A percentile compares a stretch with the other conserved stretches of the same genome.
Conservation (phyloP, 2,888 invertebrate species). For the Nasonovia ribisnigri region DNA sequence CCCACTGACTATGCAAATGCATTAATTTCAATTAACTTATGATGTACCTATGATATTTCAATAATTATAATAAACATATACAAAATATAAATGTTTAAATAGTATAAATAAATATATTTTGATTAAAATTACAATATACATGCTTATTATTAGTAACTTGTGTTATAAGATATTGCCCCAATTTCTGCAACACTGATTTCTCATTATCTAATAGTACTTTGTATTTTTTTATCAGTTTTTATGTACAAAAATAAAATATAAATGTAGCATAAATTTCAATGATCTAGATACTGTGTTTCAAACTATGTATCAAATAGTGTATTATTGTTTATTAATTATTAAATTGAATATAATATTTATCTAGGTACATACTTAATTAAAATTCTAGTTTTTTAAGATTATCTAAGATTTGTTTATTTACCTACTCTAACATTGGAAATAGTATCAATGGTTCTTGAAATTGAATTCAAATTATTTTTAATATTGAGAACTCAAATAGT, state of each 20-base stretch:
- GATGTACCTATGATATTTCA: background rate
- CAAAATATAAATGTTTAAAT: background rate
- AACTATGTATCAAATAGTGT: rapidly evolving
- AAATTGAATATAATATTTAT: background rate
- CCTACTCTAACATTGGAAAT: background rate
- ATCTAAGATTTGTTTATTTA: background rate
- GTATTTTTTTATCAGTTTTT: background rate
- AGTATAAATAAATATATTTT: background rate
- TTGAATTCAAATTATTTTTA: background rate
- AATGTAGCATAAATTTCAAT: background rate
- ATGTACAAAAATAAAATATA: background rate
- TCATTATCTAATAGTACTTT: background rate
- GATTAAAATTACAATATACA: background rate
- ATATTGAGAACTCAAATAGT: background rate
- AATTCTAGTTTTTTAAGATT: background rate
- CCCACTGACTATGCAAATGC: background rate
- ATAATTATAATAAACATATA: background rate
- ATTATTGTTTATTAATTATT: background rate
- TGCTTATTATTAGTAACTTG: background rate
- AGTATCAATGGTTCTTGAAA: background rate
- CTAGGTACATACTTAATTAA: background rate
- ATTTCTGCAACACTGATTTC: background rate
- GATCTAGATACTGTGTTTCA: no score
- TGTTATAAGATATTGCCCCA: background rate
- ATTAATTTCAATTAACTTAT: background rate